phyloP scores from a whole-genome alignment of 2,113 vertebrate species.

The Melanerpes aurifrons region DNA sequence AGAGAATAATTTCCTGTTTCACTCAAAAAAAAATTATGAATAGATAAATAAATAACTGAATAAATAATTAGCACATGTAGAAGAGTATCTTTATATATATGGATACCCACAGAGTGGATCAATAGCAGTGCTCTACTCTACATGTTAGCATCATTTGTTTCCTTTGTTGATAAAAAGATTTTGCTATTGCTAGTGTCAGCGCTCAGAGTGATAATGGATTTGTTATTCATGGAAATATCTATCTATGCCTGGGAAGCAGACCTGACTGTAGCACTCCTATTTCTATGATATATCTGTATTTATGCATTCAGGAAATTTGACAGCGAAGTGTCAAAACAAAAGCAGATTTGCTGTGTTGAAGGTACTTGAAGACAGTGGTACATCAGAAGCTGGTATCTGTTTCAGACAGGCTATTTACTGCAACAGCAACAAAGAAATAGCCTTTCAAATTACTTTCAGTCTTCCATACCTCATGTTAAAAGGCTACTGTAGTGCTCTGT shows the following conservation, averaged over 20 bases:
- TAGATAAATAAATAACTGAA: too few relatives aligned
- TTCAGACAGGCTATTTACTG: conserved; percentile 56
- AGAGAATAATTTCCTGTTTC: neutral
- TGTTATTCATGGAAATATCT: conserved; percentile 61
- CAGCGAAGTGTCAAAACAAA: conserved; percentile 69
- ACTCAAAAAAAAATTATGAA: neutral
- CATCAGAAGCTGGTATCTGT: conserved; percentile 48
- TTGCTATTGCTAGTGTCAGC: conserved; percentile 53
- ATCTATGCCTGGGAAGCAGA: conserved; percentile 54
- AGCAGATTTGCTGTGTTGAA: conserved; percentile 66
- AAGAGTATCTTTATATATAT: neutral
- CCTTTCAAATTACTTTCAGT: conserved; percentile 14
- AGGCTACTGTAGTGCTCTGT: neutral
- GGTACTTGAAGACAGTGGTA: conserved; percentile 46
- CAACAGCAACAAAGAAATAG: neutral
- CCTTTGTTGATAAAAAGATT: conserved; percentile 58
- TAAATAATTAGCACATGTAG: neutral
- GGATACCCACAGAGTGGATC: conserved; percentile 9
- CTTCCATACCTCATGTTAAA: neutral
- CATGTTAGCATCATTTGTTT: conserved; percentile 23
- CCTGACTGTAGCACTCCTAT: conserved; percentile 33
- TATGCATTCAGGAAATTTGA: conserved; percentile 65
- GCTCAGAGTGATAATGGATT: conserved; percentile 47
- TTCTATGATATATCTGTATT: conserved; percentile 67
- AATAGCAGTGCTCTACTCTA: conserved; percentile 20